Evolutionary conservation across 2,113 vertebrate genomes (phyloP).

Genomic region (Prietella phreatophila): DNA sequence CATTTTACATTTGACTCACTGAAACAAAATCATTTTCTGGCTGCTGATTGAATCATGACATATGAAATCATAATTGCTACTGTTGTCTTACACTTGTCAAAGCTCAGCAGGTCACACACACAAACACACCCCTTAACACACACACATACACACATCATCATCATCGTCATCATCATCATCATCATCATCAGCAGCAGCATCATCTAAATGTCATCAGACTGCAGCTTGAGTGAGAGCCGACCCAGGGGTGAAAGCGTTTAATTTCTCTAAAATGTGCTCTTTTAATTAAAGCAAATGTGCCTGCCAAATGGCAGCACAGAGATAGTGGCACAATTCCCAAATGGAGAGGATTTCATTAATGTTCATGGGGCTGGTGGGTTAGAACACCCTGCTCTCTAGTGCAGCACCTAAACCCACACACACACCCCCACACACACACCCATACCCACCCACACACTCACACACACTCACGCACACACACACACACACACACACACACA

Average conservation of each 20-base stretch:
- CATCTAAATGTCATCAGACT: slow-evolving; percentile 58
- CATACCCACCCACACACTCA: background rate
- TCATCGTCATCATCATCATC: slow-evolving; percentile 48
- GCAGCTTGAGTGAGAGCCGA: slow-evolving; percentile 49
- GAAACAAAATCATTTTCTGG: slow-evolving; percentile 12
- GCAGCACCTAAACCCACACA: background rate
- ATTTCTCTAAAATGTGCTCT: slow-evolving; percentile 68
- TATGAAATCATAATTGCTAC: background rate
- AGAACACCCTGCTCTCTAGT: slow-evolving; percentile 42
- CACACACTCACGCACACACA: background rate
- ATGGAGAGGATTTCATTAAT: slow-evolving; percentile 67
- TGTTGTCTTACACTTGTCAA: slow-evolving; percentile 19
- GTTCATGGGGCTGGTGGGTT: slow-evolving; percentile 62
- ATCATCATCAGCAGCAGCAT: slow-evolving; percentile 44
- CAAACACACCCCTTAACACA: background rate
- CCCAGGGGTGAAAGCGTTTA: slow-evolving; percentile 58
- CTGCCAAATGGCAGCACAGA: slow-evolving; percentile 57
- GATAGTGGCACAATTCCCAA: slow-evolving; percentile 57
- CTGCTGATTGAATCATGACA: background rate
- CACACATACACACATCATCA: slow-evolving; percentile 35
- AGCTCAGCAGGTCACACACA: slow-evolving; percentile 2
- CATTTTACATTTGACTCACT: background rate
- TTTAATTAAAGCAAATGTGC: slow-evolving; percentile 73
- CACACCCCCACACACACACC: background rate
- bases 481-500: background rate